These are phyloP conservation scores for Sussaba pulchella DNA, from an alignment of 2,888 invertebrate genomes.

Conservation along the genomic window DNA sequence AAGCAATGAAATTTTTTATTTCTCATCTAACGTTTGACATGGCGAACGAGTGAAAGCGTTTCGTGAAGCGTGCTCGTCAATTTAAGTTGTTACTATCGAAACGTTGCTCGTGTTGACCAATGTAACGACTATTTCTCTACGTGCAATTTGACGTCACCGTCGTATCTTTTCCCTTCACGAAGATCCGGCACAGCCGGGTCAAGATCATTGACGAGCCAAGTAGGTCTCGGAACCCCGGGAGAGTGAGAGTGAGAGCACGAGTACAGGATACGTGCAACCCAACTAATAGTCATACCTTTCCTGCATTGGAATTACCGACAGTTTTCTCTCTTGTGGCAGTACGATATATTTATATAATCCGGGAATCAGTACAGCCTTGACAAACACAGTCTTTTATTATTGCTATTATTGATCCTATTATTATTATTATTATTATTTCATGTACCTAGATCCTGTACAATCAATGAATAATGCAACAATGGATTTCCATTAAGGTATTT, in stretches of 20 bases:
- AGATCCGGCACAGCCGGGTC: slow-evolving; percentile 67
- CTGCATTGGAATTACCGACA: slow-evolving; percentile 2
- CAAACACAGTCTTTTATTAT: background rate
- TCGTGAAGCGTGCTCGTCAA: slow-evolving; percentile 20
- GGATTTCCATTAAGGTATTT: too few species aligned
- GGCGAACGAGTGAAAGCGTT: slow-evolving; percentile 33
- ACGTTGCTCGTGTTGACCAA: background rate
- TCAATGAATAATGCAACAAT: too few species aligned
- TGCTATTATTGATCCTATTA: background rate
- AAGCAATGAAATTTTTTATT: background rate
- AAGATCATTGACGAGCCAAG: slow-evolving; percentile 67
- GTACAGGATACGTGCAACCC: slow-evolving; percentile 38
- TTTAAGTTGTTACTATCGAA: slow-evolving; percentile 23
- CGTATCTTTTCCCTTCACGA: slow-evolving; percentile 38
- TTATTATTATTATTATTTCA: background rate
- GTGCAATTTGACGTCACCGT: slow-evolving; percentile 24
- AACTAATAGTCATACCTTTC: slow-evolving; percentile 6
- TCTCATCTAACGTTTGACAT: background rate
- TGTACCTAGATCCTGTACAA: too few species aligned
- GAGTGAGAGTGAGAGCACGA: slow-evolving; percentile 16
- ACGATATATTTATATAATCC: background rate
- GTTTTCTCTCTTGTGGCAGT: slow-evolving; percentile 8
- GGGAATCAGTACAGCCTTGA: background rate
- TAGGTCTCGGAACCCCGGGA: slow-evolving; percentile 58
- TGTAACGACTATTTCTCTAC: background rate